Percentiles rank a stretch among this genome's conserved stretches.
These are phyloP conservation scores for Aegithalos caudatus DNA, from an alignment of 2,113 vertebrate species.

Conservation along the genomic window DNA sequence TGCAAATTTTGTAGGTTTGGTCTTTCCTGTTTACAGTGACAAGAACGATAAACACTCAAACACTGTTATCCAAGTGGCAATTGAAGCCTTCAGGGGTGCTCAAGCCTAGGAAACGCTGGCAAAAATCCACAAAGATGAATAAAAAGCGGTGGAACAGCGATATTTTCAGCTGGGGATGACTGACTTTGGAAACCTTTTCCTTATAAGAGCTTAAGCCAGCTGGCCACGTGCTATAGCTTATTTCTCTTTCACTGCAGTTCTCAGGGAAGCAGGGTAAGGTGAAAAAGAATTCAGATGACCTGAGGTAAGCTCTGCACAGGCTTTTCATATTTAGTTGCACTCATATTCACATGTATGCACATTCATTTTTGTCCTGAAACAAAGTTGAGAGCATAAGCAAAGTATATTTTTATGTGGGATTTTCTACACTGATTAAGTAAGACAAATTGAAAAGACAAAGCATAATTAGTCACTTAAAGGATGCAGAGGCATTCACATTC, in stretches of 20 bases:
- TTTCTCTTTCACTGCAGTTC: not conserved
- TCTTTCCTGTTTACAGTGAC: not conserved
- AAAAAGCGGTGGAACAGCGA: not conserved
- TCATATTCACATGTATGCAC: accelerated
- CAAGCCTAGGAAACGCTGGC: not conserved
- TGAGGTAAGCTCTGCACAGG: not conserved
- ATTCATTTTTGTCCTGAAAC: not conserved
- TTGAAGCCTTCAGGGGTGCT: not conserved
- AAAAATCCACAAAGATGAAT: not conserved
- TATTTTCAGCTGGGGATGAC: not conserved
- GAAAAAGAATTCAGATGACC: not conserved
- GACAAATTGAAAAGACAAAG: not conserved
- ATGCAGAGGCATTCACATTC: not conserved
- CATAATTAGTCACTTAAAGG: not conserved
- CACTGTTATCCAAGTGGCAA: not conserved
- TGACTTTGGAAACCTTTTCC: not conserved
- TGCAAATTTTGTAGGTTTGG: not conserved
- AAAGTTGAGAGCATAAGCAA: not conserved
- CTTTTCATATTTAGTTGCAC: not conserved
- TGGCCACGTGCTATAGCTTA: not conserved
- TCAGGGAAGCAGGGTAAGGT: not conserved
- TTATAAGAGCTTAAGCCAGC: not conserved
- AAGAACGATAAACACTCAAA: not conserved
- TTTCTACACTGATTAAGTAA: not conserved
- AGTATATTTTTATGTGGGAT: not conserved